A percentile compares a stretch with the other conserved stretches of the same genome.
Evolutionary conservation across 2,113 vertebrate species (phyloP).

Genomic region (Alouatta palliata): DNA sequence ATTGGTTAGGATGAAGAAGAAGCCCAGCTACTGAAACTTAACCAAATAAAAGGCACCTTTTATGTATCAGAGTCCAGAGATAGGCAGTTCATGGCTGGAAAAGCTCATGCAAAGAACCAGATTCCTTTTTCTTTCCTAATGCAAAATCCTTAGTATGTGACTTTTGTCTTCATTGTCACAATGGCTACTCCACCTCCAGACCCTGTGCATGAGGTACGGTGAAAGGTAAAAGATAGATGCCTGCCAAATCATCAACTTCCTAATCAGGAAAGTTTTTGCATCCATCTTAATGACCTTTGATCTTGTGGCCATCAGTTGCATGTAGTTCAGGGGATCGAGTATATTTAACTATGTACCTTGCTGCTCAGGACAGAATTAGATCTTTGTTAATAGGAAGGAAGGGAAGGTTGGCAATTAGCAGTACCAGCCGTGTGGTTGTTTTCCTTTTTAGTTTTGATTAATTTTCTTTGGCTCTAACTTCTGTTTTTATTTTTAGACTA

Average conservation of each 20-base stretch:
- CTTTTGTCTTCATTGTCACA: background rate
- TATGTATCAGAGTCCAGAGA: background rate
- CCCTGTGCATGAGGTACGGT: background rate
- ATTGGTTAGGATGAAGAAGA: background rate
- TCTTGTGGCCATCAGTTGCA: background rate
- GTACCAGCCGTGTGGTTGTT: background rate
- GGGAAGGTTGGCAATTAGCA: background rate
- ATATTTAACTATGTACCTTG: background rate
- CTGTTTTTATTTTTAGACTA: background rate
- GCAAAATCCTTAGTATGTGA: background rate
- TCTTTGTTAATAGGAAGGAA: background rate
- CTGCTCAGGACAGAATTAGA: background rate
- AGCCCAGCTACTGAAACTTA: background rate
- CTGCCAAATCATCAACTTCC: background rate
- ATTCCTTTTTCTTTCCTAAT: background rate
- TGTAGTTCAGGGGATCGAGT: background rate
- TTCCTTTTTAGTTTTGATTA: conserved; percentile 6
- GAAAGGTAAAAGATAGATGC: background rate
- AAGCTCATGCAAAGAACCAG: background rate
- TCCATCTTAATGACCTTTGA: background rate
- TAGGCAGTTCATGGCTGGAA: background rate
- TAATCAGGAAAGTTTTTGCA: background rate
- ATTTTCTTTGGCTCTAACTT: background rate
- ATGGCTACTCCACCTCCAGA: background rate
- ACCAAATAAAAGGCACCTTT: background rate